These are phyloP conservation scores for Heliconius eleuchia DNA, from an alignment of 1,140 invertebrate species.

Conservation along the genomic window DNA sequence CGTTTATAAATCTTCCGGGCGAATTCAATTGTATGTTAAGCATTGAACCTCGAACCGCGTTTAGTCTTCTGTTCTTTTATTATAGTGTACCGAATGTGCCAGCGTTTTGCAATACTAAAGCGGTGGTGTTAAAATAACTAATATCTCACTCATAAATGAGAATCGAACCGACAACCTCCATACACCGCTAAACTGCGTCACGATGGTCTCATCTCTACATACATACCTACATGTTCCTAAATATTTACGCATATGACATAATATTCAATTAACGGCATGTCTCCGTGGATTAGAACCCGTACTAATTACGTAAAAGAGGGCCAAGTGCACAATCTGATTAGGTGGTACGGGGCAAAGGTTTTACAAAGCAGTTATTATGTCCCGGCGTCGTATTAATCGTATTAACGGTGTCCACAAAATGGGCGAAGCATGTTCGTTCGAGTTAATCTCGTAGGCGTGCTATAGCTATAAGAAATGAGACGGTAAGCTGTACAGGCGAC, in stretches of 20 bases:
- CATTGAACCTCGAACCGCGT: too few species aligned
- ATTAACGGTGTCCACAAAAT: conserved; percentile 31
- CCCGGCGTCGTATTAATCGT: conserved; percentile 30
- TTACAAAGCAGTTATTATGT: conserved; percentile 29
- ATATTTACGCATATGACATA: neutral
- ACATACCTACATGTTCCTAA: neutral
- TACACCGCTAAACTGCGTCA: too few species aligned
- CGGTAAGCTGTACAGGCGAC: too few species aligned
- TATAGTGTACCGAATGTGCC: too few species aligned
- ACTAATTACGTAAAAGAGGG: conserved; percentile 14
- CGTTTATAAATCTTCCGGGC: too few species aligned
- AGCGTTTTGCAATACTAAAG: too few species aligned
- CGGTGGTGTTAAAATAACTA: too few species aligned
- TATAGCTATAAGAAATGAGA: neutral
- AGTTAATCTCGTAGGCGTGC: neutral
- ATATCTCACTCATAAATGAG: too few species aligned
- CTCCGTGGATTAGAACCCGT: neutral
- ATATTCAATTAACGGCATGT: neutral
- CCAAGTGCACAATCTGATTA: conserved; percentile 28
- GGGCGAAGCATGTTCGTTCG: conserved; percentile 13
- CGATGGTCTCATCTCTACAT: neutral
- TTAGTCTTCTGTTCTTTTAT: too few species aligned
- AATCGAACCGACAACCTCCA: too few species aligned
- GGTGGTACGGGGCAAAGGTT: conserved; percentile 30
- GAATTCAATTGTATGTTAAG: too few species aligned